Conservation (phyloP, 2,113 vertebrate species). For the Trochalopteron elliotii region DNA sequence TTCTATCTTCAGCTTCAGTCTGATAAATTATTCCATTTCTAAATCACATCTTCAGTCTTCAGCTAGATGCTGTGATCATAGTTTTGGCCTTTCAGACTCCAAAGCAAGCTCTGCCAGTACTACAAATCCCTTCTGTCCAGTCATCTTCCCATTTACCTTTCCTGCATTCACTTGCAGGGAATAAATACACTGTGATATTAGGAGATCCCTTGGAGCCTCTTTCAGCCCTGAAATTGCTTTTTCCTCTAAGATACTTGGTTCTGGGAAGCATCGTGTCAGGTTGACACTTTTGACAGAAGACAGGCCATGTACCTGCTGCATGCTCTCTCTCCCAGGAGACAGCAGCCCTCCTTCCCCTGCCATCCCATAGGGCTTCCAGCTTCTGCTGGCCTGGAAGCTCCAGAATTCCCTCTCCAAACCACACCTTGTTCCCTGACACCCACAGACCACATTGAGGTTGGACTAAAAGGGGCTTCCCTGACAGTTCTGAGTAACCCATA, state of each 20-base stretch:
- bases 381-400: not conserved
- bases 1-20: not conserved
- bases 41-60: not conserved
- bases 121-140: not conserved
- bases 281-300: not conserved
- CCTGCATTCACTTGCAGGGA: not conserved
- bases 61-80: not conserved
- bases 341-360: not conserved
- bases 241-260: not conserved
- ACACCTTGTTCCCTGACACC: not conserved
- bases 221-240: not conserved
- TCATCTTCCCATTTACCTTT: not conserved
- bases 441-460: not conserved
- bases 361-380: not conserved
- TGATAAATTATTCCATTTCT: not conserved
- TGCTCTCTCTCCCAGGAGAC: fast-evolving
- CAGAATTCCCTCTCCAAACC: not conserved
- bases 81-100: not conserved
- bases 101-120: not conserved
- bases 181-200: not conserved
- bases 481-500: not conserved
- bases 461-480: not conserved
- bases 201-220: not conserved
- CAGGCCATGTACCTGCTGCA: not conserved
- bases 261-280: not conserved